A percentile compares a stretch with the other conserved stretches of the same genome.
Evolutionary conservation across 2,888 invertebrate genomes (phyloP).

Genomic region (Luperina testacea): DNA sequence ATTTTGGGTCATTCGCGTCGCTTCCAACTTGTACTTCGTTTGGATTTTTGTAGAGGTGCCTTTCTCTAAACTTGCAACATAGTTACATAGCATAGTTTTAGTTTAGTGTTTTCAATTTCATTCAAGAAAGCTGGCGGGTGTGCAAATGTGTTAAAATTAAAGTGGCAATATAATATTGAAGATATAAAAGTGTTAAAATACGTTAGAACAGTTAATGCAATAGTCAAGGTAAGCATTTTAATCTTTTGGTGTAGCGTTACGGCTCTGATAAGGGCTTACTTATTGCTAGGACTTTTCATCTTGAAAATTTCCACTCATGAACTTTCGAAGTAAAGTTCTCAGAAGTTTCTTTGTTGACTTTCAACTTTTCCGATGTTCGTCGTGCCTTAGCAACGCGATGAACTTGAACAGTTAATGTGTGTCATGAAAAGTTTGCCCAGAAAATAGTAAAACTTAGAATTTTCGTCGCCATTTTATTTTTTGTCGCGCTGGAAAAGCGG

Average conservation of each 20-base stretch:
- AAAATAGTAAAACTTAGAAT: constrained; percentile 90
- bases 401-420: constrained; percentile 76
- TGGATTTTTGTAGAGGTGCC: constrained; percentile 89
- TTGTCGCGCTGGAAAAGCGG: constrained; percentile 91
- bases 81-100: constrained; percentile 88
- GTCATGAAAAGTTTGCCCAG: constrained; percentile 85
- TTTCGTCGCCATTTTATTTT: constrained; percentile 91
- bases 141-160: constrained; percentile 84
- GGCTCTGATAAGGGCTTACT: constrained; percentile 81
- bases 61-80: constrained; percentile 90
- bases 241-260: constrained; percentile 74
- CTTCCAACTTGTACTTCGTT: constrained; percentile 89
- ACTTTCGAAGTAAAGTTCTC: constrained; percentile 88
- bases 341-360: constrained; percentile 85
- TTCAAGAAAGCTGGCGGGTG: constrained; percentile 90
- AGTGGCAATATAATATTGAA: constrained; percentile 78
- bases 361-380: constrained; percentile 82
- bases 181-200: constrained; percentile 76
- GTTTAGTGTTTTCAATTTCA: constrained; percentile 88
- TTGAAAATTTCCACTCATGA: constrained; percentile 90
- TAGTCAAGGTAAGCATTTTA: constrained; percentile 87
- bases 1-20: constrained; percentile 90
- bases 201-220: constrained; percentile 84
- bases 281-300: constrained; percentile 88
- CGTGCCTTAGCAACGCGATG: constrained; percentile 72